phyloP scores from a whole-genome alignment of 2,113 vertebrate species.

The Aramus guarauna region DNA sequence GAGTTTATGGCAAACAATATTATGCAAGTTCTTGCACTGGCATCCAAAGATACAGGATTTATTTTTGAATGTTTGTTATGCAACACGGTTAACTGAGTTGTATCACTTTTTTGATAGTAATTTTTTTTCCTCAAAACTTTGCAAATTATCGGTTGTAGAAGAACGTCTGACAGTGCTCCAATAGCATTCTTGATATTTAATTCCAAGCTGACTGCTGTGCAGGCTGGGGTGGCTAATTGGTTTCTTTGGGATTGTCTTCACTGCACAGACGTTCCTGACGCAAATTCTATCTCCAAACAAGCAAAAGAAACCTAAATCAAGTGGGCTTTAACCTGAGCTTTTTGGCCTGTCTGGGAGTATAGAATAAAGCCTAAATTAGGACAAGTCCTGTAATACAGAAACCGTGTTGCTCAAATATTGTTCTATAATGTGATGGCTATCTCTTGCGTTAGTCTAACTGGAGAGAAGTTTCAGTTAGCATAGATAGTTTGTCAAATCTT shows the following conservation, averaged over 20 bases:
- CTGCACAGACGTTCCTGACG: neutral
- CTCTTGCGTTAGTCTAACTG: neutral
- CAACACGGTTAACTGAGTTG: neutral
- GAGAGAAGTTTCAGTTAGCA: neutral
- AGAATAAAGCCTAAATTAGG: neutral
- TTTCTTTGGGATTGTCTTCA: neutral
- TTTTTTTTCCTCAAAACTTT: neutral
- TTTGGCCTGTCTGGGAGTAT: neutral
- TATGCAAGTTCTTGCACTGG: neutral
- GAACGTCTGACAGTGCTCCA: neutral
- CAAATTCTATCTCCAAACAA: neutral
- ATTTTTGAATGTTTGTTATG: neutral
- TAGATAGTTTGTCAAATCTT: neutral
- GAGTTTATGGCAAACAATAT: neutral
- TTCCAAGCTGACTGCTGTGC: neutral
- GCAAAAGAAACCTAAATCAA: neutral
- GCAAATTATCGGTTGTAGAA: rapidly evolving
- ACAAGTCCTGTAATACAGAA: neutral
- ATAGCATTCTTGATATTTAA: neutral
- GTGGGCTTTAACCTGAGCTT: neutral
- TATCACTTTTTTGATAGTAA: too few relatives aligned
- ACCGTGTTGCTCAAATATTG: rapidly evolving
- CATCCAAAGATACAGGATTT: neutral
- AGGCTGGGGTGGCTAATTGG: neutral
- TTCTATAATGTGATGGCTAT: neutral